phyloP scores from a whole-genome alignment of 2,888 invertebrate genomes.

The Diabrotica balteata region DNA sequence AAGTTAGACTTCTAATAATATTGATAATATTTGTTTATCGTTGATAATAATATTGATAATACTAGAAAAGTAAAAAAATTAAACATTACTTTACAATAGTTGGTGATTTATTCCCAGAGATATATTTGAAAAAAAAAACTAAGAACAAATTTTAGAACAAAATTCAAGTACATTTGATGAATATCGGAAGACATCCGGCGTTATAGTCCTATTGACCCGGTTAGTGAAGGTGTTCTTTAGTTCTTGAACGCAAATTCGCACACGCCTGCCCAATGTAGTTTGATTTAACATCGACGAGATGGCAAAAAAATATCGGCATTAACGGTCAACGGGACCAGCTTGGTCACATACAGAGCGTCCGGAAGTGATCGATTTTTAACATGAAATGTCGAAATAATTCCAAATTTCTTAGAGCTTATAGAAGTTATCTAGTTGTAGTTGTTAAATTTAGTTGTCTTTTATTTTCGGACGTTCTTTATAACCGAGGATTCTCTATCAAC shows the following conservation, averaged over 20 bases:
- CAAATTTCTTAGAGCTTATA: background rate
- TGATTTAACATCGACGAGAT: background rate
- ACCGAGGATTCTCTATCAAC: constrained; percentile 64
- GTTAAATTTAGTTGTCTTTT: constrained; percentile 53
- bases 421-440: constrained; percentile 51
- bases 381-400: too few species aligned
- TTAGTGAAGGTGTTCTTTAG: constrained; percentile 28
- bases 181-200: constrained; percentile 1
- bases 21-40: too few species aligned
- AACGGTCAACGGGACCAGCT: constrained; percentile 38
- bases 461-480: constrained; percentile 13
- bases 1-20: too few species aligned
- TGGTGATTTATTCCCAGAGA: too few species aligned
- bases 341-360: constrained; percentile 18
- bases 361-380: constrained; percentile 1
- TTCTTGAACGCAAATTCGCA: constrained; percentile 14
- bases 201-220: constrained; percentile 26
- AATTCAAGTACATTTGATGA: too few species aligned
- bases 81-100: too few species aligned
- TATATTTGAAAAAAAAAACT: too few species aligned
- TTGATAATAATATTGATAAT: too few species aligned
- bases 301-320: constrained; percentile 12
- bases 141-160: too few species aligned
- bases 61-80: too few species aligned
- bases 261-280: constrained; percentile 12